Base-by-base conservation (phyloP, 2,888 invertebrate genomes). In the Hesperia comma region DNA sequence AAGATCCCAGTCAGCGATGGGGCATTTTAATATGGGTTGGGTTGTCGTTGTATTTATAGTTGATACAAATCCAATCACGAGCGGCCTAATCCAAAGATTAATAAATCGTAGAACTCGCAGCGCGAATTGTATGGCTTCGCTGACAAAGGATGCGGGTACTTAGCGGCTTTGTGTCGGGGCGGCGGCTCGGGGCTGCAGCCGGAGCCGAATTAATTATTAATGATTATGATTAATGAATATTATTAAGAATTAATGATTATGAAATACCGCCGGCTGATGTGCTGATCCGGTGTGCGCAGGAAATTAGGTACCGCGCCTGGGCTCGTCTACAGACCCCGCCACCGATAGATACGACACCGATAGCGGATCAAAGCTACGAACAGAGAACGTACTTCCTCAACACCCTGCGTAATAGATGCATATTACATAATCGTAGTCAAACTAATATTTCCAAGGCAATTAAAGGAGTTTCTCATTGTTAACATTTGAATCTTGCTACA, bases 61-160 rank as follows among this genome's bases (percentile, higher is more conserved):
- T 40, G 40, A 32, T 57, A 40, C 33, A 51, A 63, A 64, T 64
- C 64, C 64, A 64, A 64, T 64, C 58, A 41, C 15, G 53, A 21
- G 19, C 63, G 17, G 40, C 37, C 26, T 63, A 58, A 64, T 64
- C 64, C 64, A 40, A 17, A 53, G 64, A 64, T 64, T 64, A 64
- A 56, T 56, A 56, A 63, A 58, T 21, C 49, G 57, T 56, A 6
- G 26, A 63, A 40, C 41, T 58, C 14, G 51, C 21, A 7, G 54
- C 32, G 54, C 41, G 32, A 26, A 19, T 56, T 56, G 14, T 64
- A 58, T 41, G 64, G 64, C 58, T 64, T 64, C 64, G 0, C 57
- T 32, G 26, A 53, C 41, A 58, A 56, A 49, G 32, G 17, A 54
- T 54, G 10, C 54, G 54, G 6, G 10, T 15, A 6, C 54, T 15